Percentiles rank a stretch among this genome's conserved stretches.
Evolutionary conservation across 2,888 invertebrate genomes (phyloP).

Genomic region (Tanypteryx hageni): DNA sequence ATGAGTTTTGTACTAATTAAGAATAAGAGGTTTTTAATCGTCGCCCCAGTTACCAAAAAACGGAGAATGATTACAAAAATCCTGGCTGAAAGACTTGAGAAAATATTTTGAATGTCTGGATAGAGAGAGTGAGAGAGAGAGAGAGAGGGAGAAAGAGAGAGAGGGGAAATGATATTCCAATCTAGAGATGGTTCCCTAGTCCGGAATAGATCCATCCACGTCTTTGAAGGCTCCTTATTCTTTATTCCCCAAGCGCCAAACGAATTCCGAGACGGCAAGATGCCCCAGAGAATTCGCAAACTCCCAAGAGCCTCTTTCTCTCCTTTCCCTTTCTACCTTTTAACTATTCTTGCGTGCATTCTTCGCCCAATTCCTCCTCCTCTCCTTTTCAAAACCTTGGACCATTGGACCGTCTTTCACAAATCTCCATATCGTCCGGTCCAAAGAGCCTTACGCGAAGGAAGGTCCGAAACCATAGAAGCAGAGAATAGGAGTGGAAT

Average conservation of each 20-base stretch:
- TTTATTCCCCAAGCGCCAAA: conserved; percentile 26
- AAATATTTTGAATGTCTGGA: background rate
- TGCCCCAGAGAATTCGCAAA: conserved; percentile 27
- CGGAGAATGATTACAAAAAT: too few relatives aligned
- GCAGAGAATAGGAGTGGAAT: background rate
- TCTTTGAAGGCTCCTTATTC: conserved; percentile 22
- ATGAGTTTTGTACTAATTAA: too few relatives aligned
- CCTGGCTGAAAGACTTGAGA: background rate
- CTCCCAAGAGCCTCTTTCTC: background rate
- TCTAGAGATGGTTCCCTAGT: background rate
- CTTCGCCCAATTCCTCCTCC: background rate
- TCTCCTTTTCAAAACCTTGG: background rate
- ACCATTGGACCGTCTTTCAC: background rate
- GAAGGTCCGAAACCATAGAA: background rate
- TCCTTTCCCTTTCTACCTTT: too few relatives aligned
- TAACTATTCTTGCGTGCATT: background rate
- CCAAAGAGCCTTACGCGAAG: background rate
- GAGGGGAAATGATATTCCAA: background rate
- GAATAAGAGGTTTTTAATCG: too few relatives aligned
- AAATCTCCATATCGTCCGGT: conserved; percentile 15
- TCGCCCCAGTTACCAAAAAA: too few relatives aligned
- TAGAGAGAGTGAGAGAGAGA: background rate
- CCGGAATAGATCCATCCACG: conserved; percentile 47
- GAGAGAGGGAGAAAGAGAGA: too few relatives aligned
- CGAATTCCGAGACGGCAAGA: conserved; percentile 44